These are phyloP conservation scores for Caenorhabditis becei DNA, from an alignment of 2,888 invertebrate species.

Conservation along the genomic window DNA sequence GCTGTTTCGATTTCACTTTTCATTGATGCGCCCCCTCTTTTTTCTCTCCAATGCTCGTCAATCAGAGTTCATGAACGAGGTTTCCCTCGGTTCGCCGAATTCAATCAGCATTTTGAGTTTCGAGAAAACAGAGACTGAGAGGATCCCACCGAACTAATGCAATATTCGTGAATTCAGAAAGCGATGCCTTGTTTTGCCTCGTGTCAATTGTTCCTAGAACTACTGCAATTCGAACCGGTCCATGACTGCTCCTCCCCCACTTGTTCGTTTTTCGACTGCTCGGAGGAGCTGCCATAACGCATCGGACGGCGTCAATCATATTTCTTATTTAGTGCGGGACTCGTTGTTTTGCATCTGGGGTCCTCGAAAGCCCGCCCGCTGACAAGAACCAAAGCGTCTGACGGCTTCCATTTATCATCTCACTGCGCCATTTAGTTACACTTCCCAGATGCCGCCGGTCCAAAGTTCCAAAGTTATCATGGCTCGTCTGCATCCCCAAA, in stretches of 20 bases:
- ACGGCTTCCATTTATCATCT: slow-evolving; percentile 48
- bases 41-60: slow-evolving; percentile 21
- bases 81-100: not conserved
- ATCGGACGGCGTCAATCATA: slow-evolving; percentile 57
- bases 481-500: not conserved
- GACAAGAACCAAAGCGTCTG: slow-evolving; percentile 41
- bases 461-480: slow-evolving; percentile 10
- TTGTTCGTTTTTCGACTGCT: slow-evolving; percentile 5
- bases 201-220: slow-evolving; percentile 5
- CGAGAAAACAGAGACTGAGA: not conserved
- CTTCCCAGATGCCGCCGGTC: not conserved
- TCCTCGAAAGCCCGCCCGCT: slow-evolving; percentile 19
- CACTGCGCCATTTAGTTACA: slow-evolving; percentile 36
- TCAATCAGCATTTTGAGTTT: slow-evolving; percentile 11
- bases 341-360: slow-evolving; percentile 42
- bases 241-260: not conserved
- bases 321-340: slow-evolving; percentile 53
- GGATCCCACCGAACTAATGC: slow-evolving; percentile 1
- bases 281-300: slow-evolving; percentile 34
- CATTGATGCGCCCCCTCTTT: slow-evolving; percentile 31
- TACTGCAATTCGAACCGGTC: slow-evolving; percentile 32
- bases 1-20: slow-evolving; percentile 53
- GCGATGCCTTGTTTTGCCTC: slow-evolving; percentile 1
- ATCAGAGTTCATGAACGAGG: slow-evolving; percentile 41
- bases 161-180: slow-evolving; percentile 17